These are phyloP conservation scores for Melospiza georgiana DNA, from an alignment of 2,113 vertebrate species.

Conservation along the genomic window DNA sequence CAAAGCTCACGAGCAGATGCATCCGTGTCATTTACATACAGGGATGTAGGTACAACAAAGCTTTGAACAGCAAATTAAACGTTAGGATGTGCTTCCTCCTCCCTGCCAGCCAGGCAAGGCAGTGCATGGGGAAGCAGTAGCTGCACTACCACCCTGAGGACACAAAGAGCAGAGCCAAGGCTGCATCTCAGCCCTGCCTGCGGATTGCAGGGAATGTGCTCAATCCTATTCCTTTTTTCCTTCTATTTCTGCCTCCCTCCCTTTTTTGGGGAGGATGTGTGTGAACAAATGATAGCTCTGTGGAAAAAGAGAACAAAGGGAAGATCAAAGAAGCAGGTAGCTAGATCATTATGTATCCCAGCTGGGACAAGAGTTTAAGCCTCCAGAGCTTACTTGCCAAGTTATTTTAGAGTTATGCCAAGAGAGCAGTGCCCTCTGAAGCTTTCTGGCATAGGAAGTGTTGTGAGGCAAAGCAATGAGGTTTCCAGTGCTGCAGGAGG, in stretches of 20 bases:
- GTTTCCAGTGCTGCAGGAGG: background rate
- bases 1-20: background rate
- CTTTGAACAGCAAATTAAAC: background rate
- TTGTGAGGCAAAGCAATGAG: background rate
- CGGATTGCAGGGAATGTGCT: background rate
- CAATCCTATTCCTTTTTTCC: background rate
- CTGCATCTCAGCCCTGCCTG: background rate
- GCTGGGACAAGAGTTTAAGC: conserved; percentile 9
- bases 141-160: conserved; percentile 50
- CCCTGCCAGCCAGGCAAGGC: background rate
- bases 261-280: background rate
- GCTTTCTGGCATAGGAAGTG: conserved; percentile 15
- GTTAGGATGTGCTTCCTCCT: background rate
- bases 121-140: background rate
- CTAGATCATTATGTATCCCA: conserved; percentile 10
- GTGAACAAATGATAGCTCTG: background rate
- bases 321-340: conserved; percentile 40
- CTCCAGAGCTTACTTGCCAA: conserved; percentile 8
- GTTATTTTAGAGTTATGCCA: conserved; percentile 9
- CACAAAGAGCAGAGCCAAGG: background rate
- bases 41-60: background rate
- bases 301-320: conserved; percentile 29
- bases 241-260: background rate
- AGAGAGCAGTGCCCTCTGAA: conserved; percentile 32
- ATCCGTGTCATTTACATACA: background rate